Base-by-base conservation (phyloP, 53 echinoderm and acorn worm genomes). In the Mesocentrotus franciscanus region DNA sequence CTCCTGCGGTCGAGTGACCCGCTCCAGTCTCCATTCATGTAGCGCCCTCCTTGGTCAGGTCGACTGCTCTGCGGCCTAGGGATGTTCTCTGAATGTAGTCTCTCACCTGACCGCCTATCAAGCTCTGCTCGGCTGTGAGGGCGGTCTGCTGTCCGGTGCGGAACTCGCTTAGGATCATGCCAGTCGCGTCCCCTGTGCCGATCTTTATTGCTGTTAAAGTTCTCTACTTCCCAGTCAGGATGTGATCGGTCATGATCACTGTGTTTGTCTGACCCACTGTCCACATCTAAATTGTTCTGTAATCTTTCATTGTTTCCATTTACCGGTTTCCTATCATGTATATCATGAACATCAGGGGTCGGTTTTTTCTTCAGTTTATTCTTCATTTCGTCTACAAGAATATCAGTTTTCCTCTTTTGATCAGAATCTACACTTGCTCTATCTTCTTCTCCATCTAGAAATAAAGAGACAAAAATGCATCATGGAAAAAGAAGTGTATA, bases 1-100 rank as follows among this genome's bases (percentile, higher is more conserved):
- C 95, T 90, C 60, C 96, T 95, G 33, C 93, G 93, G 27, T 96
- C 96, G 85, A 95, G 68, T 55, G 95, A 94, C 18, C 95, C 95
- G 1, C 72, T 64, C 95, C 95, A 94, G 89, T 94, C 95, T 36
- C 95, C 95, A 66, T 94, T 94, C 87, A 85, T 39, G 32, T 85
- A 94, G 34, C 95, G 36, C 55, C 72, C 71, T 11, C 30, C 68
- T 60, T 94, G 95, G 87, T 94, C 95, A 61, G 95, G 95, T 15
- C 95, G 85, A 85, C 95, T 94, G 71, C 95, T 94, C 95, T 94
- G 95, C 71, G 95, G 95, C 36, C 95, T 9, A 10, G 68, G 62
- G 42, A 94, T 64, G n/a, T 85, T 27, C 87, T 94, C 95, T 6
- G 95, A 94, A 34, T 71, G 39, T 0, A 94, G 89, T 11, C 92